Conservation (phyloP, 2,797 vertebrate genomes). For the Danio kyathit region DNA sequence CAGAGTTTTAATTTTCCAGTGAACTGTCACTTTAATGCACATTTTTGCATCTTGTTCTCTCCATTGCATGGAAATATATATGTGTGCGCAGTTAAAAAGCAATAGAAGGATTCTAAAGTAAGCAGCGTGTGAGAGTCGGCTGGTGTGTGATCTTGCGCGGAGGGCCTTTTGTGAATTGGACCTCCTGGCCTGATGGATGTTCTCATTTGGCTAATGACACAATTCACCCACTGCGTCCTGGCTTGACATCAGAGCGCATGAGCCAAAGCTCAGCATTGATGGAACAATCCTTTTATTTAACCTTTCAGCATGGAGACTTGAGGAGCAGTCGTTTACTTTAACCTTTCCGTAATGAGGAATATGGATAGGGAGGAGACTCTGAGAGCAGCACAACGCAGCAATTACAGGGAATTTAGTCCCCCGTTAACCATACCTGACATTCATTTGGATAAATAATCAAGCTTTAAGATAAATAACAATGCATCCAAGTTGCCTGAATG, state of each 20-base stretch:
- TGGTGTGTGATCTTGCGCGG: no score
- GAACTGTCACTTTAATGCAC: no score
- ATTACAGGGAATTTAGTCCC: neutral
- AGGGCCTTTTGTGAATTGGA: conserved; percentile 45
- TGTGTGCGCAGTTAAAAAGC: no score
- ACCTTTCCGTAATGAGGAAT: conserved; percentile 62
- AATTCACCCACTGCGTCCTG: conserved; percentile 53
- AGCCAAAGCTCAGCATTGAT: conserved; percentile 29
- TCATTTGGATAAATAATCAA: conserved; percentile 21
- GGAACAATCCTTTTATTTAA: conserved; percentile 57
- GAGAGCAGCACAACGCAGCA: conserved; percentile 26
- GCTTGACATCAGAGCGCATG: conserved; percentile 53
- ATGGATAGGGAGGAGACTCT: conserved; percentile 39
- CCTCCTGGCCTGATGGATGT: conserved; percentile 53
- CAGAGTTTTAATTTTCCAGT: no score
- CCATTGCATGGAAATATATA: no score
- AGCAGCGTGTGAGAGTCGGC: no score
- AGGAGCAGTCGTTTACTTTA: conserved; percentile 55
- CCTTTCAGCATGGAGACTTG: conserved; percentile 50
- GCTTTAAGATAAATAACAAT: conserved; percentile 17
- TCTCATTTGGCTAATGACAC: conserved; percentile 60
- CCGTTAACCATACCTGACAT: conserved; percentile 37
- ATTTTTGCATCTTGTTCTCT: no score
- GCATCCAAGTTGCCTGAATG: neutral
- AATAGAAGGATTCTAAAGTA: no score